phyloP scores from a whole-genome alignment of 2,113 vertebrate species.

The Tachysurus vachellii region DNA sequence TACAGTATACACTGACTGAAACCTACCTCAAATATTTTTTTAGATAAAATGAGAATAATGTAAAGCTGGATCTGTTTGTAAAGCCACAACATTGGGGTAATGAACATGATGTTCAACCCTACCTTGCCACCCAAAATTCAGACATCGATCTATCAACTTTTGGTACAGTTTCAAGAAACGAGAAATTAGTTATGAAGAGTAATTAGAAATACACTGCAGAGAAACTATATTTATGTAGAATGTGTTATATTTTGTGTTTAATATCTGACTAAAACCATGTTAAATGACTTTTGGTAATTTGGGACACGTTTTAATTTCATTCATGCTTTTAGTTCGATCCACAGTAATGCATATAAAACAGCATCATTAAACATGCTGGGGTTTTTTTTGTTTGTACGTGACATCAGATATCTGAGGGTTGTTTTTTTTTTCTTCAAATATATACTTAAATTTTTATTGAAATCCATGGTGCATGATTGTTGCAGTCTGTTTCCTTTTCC shows the following conservation, averaged over 20 bases:
- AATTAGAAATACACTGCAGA: not conserved
- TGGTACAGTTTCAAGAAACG: too few species aligned
- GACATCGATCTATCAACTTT: too few species aligned
- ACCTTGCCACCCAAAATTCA: too few species aligned
- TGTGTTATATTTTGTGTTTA: too few species aligned
- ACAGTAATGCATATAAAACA: not conserved
- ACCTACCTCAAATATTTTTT: not conserved
- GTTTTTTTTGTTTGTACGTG: not conserved
- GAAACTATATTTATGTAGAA: not conserved
- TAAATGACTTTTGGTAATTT: not conserved
- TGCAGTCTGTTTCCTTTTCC: not conserved
- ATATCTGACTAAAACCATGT: not conserved
- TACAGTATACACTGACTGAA: not conserved
- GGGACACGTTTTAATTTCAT: not conserved
- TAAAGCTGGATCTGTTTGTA: too few species aligned
- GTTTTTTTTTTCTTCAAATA: too few species aligned
- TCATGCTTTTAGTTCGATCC: not conserved
- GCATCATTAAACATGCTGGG: not conserved
- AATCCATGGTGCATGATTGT: not conserved
- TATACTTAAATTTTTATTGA: not conserved
- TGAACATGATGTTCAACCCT: too few species aligned
- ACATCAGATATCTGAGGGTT: not conserved
- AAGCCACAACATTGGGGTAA: too few species aligned
- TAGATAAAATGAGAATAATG: not conserved
- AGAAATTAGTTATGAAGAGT: not conserved